Conservation (phyloP, 1,140 invertebrate genomes). For the Notospermus geniculatus region DNA sequence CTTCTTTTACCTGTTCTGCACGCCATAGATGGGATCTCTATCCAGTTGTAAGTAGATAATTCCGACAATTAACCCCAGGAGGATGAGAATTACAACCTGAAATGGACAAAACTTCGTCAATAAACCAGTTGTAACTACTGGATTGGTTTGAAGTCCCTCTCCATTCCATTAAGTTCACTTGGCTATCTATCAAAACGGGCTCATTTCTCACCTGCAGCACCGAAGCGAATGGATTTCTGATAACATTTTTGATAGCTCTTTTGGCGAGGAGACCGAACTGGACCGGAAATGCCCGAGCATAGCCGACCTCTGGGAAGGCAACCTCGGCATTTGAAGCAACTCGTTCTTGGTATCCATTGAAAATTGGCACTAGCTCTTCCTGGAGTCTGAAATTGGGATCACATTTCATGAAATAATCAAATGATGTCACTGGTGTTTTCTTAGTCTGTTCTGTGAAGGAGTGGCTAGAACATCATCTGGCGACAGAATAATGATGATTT, state of each 20-base stretch:
- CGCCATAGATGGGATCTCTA: conserved; percentile 32
- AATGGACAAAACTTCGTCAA: conserved; percentile 16
- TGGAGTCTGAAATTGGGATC: conserved; percentile 20
- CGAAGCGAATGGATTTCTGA: conserved; percentile 46
- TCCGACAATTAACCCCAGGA: conserved; percentile 50
- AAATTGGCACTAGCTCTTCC: conserved; percentile 22
- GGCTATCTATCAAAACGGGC: too few relatives aligned
- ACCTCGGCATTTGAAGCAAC: conserved; percentile 22
- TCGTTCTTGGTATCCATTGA: conserved; percentile 17
- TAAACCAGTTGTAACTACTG: too few relatives aligned
- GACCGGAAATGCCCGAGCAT: conserved; percentile 31
- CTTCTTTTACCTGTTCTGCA: conserved; percentile 50
- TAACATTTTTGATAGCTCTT: conserved; percentile 42
- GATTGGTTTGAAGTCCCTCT: too few relatives aligned
- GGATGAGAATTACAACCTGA: conserved; percentile 40
- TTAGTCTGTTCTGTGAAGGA: too few relatives aligned
- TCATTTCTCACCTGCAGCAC: conserved; percentile 39
- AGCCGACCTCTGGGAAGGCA: conserved; percentile 28
- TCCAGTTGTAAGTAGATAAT: conserved; percentile 48
- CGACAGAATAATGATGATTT: too few relatives aligned
- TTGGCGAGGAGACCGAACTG: conserved; percentile 29
- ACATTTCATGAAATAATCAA: too few relatives aligned
- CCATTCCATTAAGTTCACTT: too few relatives aligned
- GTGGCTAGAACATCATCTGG: too few relatives aligned
- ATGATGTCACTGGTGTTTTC: too few relatives aligned